A percentile compares a stretch with the other conserved stretches of the same genome.
Conservation (phyloP, 2,888 invertebrate species). For the Plebejus melissa region DNA sequence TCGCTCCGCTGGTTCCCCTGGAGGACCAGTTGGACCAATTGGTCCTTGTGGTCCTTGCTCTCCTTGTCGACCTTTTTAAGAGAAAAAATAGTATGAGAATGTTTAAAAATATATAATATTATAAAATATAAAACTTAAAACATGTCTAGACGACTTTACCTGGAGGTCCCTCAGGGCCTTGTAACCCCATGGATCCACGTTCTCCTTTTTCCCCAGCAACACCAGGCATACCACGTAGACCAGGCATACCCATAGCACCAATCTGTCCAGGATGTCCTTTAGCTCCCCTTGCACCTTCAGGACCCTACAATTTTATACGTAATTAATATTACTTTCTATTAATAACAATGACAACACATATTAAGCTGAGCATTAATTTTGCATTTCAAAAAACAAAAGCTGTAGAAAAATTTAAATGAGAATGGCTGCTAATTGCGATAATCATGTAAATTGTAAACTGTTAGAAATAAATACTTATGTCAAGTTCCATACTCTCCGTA, state of each 20-base stretch:
- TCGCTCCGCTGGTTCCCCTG: slow-evolving; percentile 89
- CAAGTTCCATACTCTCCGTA: too few relatives aligned
- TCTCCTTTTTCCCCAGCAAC: slow-evolving; percentile 87
- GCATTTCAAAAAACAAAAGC: too few relatives aligned
- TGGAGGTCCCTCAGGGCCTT: slow-evolving; percentile 87
- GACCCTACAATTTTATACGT: slow-evolving; percentile 68
- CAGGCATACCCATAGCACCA: slow-evolving; percentile 86
- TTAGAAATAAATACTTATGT: too few relatives aligned
- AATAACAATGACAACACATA: too few relatives aligned
- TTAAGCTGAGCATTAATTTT: too few relatives aligned
- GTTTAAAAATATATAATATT: slow-evolving; percentile 20
- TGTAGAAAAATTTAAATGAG: too few relatives aligned
- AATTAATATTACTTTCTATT: too few relatives aligned
- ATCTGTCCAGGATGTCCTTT: slow-evolving; percentile 86
- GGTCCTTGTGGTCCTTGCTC: slow-evolving; percentile 89
- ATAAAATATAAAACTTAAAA: too few relatives aligned
- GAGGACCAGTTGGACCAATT: slow-evolving; percentile 85
- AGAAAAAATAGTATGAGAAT: not conserved
- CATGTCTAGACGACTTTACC: slow-evolving; percentile 59
- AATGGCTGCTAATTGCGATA: too few relatives aligned
- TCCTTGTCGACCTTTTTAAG: slow-evolving; percentile 79
- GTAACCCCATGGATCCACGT: slow-evolving; percentile 82
- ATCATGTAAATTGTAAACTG: too few relatives aligned
- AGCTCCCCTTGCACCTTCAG: slow-evolving; percentile 81
- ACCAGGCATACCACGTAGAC: slow-evolving; percentile 83